Evolutionary conservation across 2,888 invertebrate genomes (phyloP), one percentile per base, ranked within the genome.

Genomic region (Mystacides longicornis): DNA sequence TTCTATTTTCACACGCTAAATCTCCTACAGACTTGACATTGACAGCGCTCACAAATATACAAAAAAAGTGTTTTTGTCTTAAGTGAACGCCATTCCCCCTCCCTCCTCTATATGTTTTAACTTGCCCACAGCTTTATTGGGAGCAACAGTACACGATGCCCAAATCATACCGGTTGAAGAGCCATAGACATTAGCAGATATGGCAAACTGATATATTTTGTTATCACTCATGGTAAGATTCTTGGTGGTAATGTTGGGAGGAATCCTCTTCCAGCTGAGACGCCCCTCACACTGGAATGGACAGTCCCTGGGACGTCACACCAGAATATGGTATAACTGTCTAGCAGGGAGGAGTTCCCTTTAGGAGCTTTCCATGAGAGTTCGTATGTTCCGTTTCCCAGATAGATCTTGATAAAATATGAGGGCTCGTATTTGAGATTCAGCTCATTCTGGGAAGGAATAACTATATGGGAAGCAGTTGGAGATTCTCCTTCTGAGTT

Each of bases 131-230:
- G 73, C 71, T 23, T 66, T 69, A 54, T 69, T 68, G 56, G 71
- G 70, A 20, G 58, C 53, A 46, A 60, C 51, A 22, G 60, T 59
- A 52, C 93, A 93, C 33, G 81, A 80, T 9, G 89, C 86, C 92
- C 92, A 92, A 11, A 84, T 79, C 86, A 93, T 89, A 1, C 92
- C 92, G 67, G 90, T 90, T 62, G 89, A 90, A 58, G 77, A 78
- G 2, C 69, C 69, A 0, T 73, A 70, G 43, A 81, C 82, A 65
- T 92, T 90, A 1, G 88, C 88, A 3, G 92, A 83, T 58, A 93
- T 87, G 1, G 91, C 92, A 75, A 92, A 89, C 65, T 81, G 89
- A 67, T 81, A 86, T 27, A 81, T 79, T 57, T 72, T 73, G 52
- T 81, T 78, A 60, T 73, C 74, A 60, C 80, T 78, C 19, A 86